Percentiles rank a stretch among this genome's conserved stretches.
Evolutionary conservation across 2,888 invertebrate species (phyloP).

Genomic region (Amorpha juglandis): DNA sequence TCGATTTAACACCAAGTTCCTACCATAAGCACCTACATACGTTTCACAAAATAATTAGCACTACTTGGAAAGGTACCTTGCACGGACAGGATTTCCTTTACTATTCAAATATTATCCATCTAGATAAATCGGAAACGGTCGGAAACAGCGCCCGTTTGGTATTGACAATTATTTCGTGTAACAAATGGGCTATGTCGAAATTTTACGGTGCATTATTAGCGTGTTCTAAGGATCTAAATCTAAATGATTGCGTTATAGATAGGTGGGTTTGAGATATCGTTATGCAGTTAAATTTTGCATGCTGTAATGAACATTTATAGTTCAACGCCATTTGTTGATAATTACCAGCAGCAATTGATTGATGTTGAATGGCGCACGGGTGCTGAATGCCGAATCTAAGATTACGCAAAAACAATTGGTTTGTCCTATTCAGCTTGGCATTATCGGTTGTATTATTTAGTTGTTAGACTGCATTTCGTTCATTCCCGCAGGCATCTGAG

Average conservation of each 20-base stretch:
- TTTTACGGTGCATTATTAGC: slow-evolving; percentile 48
- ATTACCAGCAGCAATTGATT: slow-evolving; percentile 45
- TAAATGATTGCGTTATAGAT: slow-evolving; percentile 54
- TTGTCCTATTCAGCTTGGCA: slow-evolving; percentile 27
- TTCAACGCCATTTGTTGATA: slow-evolving; percentile 32
- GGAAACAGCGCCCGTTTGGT: slow-evolving; percentile 59
- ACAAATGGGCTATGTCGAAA: slow-evolving; percentile 65
- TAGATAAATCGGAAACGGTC: slow-evolving; percentile 67
- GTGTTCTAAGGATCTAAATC: slow-evolving; percentile 61
- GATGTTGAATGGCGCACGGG: slow-evolving; percentile 39
- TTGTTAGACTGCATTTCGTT: slow-evolving; percentile 44
- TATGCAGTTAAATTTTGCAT: slow-evolving; percentile 38
- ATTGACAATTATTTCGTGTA: slow-evolving; percentile 72
- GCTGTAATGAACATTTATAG: slow-evolving; percentile 41
- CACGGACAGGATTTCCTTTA: slow-evolving; percentile 67
- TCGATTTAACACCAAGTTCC: no score
- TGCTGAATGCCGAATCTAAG: slow-evolving; percentile 33
- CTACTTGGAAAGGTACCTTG: slow-evolving; percentile 71
- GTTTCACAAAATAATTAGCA: slow-evolving; percentile 74
- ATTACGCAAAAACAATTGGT: slow-evolving; percentile 48
- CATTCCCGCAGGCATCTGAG: slow-evolving; percentile 61
- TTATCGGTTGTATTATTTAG: slow-evolving; percentile 38
- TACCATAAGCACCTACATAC: slow-evolving; percentile 29
- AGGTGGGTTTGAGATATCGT: slow-evolving; percentile 36
- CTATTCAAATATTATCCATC: slow-evolving; percentile 55